Evolutionary conservation across 2,888 invertebrate species (phyloP).

Genomic region (Toxonevra muliebris): DNA sequence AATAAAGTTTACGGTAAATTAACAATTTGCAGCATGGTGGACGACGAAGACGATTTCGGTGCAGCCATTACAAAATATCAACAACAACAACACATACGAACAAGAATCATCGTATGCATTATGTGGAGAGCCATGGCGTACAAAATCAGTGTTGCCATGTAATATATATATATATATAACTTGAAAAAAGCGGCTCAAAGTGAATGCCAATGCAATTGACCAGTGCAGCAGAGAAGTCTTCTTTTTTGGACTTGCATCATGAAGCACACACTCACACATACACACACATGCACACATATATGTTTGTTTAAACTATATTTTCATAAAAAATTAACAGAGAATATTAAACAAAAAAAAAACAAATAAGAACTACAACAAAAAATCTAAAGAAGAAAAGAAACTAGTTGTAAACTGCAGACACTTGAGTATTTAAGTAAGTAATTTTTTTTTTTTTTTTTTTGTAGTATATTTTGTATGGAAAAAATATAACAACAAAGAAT

Average conservation of each 20-base stretch:
- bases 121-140: too few species aligned
- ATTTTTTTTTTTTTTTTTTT: too few species aligned
- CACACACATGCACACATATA: not conserved
- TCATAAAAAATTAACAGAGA: too few species aligned
- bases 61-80: not conserved
- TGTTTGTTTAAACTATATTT: constrained; percentile 6
- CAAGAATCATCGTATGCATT: too few species aligned
- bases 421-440: too few species aligned
- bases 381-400: too few species aligned
- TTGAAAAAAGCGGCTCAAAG: constrained; percentile 9
- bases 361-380: too few species aligned
- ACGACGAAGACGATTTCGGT: constrained; percentile 1
- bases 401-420: too few species aligned
- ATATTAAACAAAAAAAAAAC: too few species aligned
- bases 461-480: too few species aligned
- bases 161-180: too few species aligned
- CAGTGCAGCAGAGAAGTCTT: not conserved
- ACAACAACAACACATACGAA: not conserved
- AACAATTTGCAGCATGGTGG: constrained; percentile 38
- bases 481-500: not conserved
- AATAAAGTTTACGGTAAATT: constrained; percentile 66
- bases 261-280: constrained; percentile 10
- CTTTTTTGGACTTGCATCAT: constrained; percentile 16
- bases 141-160: too few species aligned
- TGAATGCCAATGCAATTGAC: constrained; percentile 24